Base-by-base conservation (phyloP, 1,140 invertebrate species). In the Euura saliciscinereae region DNA sequence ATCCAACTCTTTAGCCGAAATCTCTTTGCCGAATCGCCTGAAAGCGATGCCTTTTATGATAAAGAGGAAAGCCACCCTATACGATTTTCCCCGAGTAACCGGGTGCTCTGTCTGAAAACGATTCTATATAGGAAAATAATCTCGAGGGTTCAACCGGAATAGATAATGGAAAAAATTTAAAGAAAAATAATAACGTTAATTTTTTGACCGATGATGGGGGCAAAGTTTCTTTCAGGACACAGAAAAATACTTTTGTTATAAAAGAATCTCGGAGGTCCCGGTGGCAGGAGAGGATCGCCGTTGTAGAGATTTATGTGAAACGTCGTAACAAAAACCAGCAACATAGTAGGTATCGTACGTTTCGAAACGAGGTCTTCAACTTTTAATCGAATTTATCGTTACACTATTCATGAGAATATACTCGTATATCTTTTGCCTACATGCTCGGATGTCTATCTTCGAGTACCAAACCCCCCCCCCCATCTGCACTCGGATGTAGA, bases 311-410 rank as follows among this genome's bases (percentile, higher is more conserved):
- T 51, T 51, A 51, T 51, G 46, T 51, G 46, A 51, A 51, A 51
- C 46, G 7, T 28, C 28, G 28, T 28, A 28, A 28, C 28, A 28
- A 28, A 28, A 28, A 28, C 28, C 28, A 28, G 46, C 46, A 51
- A 51, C 11, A 51, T 51, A 51, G n/a, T 6, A 51, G 46, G 46
- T 51, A 51, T 51, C 46, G 46, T 51, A n/a, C 1, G 46, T 51
- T n/a, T 51, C 46, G 46, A 51, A 51, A 51, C 46, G 46, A 51
- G 46, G 46, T 51, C 46, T n/a, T 51, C 80, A 86, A 85, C 82
- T 86, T 86, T 86, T 86, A 86, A 86, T 86, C 84, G 85, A 86
- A 86, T 85, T 86, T 86, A 86, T 86, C 84, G 84, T 83, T 85
- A 85, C 85, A 82, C 83, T 85, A 86, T 86, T 86, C 85, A 86